Percentiles rank a stretch among this genome's conserved stretches.
phyloP scores from a whole-genome alignment of 2,888 invertebrate species.

The Loripinus fragilis region DNA sequence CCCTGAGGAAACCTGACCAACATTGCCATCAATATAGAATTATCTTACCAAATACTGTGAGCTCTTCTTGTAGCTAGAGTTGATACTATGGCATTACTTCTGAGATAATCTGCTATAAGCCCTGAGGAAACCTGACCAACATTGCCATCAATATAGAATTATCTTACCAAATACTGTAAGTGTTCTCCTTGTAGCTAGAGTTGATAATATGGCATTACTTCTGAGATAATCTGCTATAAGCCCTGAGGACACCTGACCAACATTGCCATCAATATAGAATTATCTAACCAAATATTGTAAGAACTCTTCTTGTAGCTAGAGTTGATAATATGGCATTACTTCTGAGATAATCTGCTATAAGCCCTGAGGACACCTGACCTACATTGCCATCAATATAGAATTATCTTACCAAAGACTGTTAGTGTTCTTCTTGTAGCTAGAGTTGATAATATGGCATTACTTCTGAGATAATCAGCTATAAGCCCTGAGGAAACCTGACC shows the following conservation, averaged over 20 bases:
- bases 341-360: slow-evolving; percentile 91
- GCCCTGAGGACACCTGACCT: slow-evolving; percentile 91
- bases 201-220: slow-evolving; percentile 65
- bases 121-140: too few relatives aligned
- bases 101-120: too few relatives aligned
- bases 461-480: slow-evolving; percentile 87
- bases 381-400: slow-evolving; percentile 85
- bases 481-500: too few relatives aligned
- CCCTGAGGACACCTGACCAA: too few relatives aligned
- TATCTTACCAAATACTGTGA: too few relatives aligned
- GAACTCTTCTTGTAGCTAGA: slow-evolving; percentile 62
- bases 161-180: too few relatives aligned
- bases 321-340: slow-evolving; percentile 68
- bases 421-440: slow-evolving; percentile 66
- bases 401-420: slow-evolving; percentile 66
- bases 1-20: too few relatives aligned
- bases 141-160: too few relatives aligned
- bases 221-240: slow-evolving; percentile 87
- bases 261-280: too few relatives aligned
- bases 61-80: too few relatives aligned
- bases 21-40: too few relatives aligned
- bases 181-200: slow-evolving; percentile 31
- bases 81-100: too few relatives aligned
- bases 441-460: slow-evolving; percentile 68
- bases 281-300: slow-evolving; percentile 71